Percentiles rank a stretch among this genome's conserved stretches.
Evolutionary conservation across 2,113 vertebrate species (phyloP).

Genomic region (Barbus barbus): DNA sequence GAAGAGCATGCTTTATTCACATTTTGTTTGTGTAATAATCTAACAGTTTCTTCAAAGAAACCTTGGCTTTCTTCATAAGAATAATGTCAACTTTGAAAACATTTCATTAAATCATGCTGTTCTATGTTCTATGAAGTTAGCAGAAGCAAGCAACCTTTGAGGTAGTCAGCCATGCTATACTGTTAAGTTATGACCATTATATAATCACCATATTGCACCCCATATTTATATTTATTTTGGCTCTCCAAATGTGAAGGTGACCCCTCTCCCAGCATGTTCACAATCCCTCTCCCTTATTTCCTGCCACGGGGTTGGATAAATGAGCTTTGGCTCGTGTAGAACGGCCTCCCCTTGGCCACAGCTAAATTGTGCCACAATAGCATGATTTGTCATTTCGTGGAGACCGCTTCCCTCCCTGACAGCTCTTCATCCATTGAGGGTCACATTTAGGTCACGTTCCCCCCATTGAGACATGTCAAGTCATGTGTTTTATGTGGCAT

Average conservation of each 20-base stretch:
- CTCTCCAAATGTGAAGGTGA: background rate
- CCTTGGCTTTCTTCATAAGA: background rate
- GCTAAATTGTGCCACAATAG: conserved; percentile 48
- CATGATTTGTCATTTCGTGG: conserved; percentile 53
- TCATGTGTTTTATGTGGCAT: background rate
- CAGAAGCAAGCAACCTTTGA: background rate
- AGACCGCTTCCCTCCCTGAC: conserved; percentile 8
- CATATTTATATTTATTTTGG: conserved; percentile 29
- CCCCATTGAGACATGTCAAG: conserved; percentile 19
- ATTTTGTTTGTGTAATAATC: background rate
- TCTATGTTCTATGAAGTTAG: background rate
- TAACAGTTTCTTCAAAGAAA: background rate
- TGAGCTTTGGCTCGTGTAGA: conserved; percentile 44
- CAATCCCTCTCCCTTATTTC: conserved; percentile 48
- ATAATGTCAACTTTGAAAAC: background rate
- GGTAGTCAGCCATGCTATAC: background rate
- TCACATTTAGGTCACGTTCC: conserved; percentile 49
- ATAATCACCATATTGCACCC: background rate
- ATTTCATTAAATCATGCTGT: background rate
- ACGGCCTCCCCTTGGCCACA: conserved; percentile 1
- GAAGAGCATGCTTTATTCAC: background rate
- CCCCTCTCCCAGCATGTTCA: conserved; percentile 32
- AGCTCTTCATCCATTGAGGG: conserved; percentile 27
- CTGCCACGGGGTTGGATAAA: conserved; percentile 42
- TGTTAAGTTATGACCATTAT: conserved; percentile 5